Base-by-base conservation (phyloP, 2,113 vertebrate species). In the Pygoscelis antarcticus region DNA sequence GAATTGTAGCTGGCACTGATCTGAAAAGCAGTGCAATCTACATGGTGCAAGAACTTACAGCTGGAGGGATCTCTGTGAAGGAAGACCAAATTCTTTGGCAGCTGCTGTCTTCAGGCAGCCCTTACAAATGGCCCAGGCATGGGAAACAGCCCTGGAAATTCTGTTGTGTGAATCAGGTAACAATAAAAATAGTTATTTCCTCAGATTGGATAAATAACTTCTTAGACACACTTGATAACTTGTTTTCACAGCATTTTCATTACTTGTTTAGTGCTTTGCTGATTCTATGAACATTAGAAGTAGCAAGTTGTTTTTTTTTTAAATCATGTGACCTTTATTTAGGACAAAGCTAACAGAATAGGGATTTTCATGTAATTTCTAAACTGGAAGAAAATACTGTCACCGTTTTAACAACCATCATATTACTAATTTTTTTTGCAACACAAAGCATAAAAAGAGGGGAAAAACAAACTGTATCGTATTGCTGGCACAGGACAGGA, bases 181-280 rank as follows among this genome's bases (percentile, higher is more conserved):
- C 68, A 87, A 82, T 32, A 91, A 91, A 78, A 93, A 81, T 21
- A 52, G 54, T 64, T 86, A 70, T 87, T 96, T 89, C 42, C 71
- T 96, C 60, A 69, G 76, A 91, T 3, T 61, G n/a, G 82, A 87
- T 65, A 96, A 94, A 77, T 90, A 97, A 92, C 77, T 95, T 94
- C 91, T 60, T 52, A 92, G 83, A 93, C 15, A 6, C 55, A 87
- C 83, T 10, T 93, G 94, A 94, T 95, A 96, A 95, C 36, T 21
- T 94, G 62, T 87, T 95, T 94, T 85, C 90, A 92, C 84, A 96
- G 83, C 38, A 92, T 36, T 16, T 81, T 90, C 79, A 58, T 75
- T 89, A 81, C 78, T 83, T 78, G 10, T 46, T 90, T 64, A 85
- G 70, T 87, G 44, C 47, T 87, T 79, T 91, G 52, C 30, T 85